Base-by-base conservation (phyloP, 2,113 vertebrate species). In the Geococcyx californianus region DNA sequence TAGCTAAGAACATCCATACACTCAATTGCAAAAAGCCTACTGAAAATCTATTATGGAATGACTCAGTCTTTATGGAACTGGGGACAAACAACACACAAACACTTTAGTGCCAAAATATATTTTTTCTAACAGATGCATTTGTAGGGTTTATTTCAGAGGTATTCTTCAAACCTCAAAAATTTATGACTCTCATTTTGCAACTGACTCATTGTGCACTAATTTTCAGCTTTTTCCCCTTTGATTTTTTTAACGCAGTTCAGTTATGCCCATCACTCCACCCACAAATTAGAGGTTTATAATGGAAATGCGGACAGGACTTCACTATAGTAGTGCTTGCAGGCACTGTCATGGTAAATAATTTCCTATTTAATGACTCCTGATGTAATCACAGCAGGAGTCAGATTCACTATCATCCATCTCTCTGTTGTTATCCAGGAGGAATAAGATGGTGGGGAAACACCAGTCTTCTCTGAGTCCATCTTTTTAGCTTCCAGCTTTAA, bases 281-380 rank as follows among this genome's bases (percentile, higher is more conserved):
- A 80, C 59, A 93, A 81, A 94, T 84, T 63, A 84, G 14, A 52
- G 51, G 47, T 81, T 93, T 90, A 63, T 45, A 67, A 78, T 81
- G 90, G 90, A 94, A 96, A 94, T 81, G 88, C 60, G 95, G 75
- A 91, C 82, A 47, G 31, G 21, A 16, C 10, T 86, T 92, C 40
- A n/a, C 10, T 33, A n/a, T 36, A 54, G 42, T 74, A 44, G 10
- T 78, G 47, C 28, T 93, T 86, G 55, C 55, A 94, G 82, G 47
- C 87, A 74, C 52, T 82, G 52, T 72, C 72, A 93, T 44, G 52
- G 90, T 75, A 93, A 92, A 86, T 70, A 81, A 86, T 87, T 90
- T 59, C 54, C 88, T 75, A 26, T 90, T 88, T 95, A 88, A 88
- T 93, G 76, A 72, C 60, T 78, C 17, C 38, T 92, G 47, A 78